A percentile compares a stretch with the other conserved stretches of the same genome.
Evolutionary conservation across 1,140 invertebrate species (phyloP).

Genomic region (Eupristina koningsbergeri): DNA sequence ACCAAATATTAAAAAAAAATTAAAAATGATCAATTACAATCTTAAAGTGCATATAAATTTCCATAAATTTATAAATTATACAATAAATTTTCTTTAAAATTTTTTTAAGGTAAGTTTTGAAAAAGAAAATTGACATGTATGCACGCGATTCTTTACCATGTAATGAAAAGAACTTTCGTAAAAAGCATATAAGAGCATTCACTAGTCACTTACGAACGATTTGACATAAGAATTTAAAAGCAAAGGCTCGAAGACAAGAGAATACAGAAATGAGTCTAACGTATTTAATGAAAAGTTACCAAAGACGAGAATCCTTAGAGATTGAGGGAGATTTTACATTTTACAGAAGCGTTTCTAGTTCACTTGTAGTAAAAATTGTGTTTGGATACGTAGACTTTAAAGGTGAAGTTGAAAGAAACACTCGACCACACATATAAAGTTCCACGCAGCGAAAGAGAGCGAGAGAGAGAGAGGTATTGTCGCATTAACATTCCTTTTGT

Average conservation of each 20-base stretch:
- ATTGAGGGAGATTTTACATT: not conserved
- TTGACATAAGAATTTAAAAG: slow-evolving; percentile 22
- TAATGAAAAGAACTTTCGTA: no score
- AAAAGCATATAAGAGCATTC: no score
- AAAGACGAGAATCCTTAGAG: not conserved
- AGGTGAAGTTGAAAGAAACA: not conserved
- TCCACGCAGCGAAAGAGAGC: slow-evolving; percentile 1
- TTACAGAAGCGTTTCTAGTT: not conserved
- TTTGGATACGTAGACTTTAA: not conserved
- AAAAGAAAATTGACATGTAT: no score
- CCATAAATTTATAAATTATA: no score
- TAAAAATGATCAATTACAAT: no score
- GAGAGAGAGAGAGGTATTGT: slow-evolving; percentile 57
- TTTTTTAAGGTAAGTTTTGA: no score
- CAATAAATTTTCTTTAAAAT: no score
- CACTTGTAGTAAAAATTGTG: not conserved
- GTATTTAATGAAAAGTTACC: not conserved
- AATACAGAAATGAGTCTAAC: slow-evolving; percentile 14
- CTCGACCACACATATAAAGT: not conserved
- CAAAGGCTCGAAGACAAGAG: slow-evolving; percentile 13
- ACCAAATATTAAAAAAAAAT: no score
- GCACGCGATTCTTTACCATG: no score
- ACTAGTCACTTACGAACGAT: no score
- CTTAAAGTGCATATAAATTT: no score
- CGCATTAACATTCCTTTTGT: slow-evolving; percentile 74